Percentiles rank a stretch among this genome's conserved stretches.
Conservation (phyloP, 2,113 vertebrate genomes). For the Corythoichthys haematopterus region DNA sequence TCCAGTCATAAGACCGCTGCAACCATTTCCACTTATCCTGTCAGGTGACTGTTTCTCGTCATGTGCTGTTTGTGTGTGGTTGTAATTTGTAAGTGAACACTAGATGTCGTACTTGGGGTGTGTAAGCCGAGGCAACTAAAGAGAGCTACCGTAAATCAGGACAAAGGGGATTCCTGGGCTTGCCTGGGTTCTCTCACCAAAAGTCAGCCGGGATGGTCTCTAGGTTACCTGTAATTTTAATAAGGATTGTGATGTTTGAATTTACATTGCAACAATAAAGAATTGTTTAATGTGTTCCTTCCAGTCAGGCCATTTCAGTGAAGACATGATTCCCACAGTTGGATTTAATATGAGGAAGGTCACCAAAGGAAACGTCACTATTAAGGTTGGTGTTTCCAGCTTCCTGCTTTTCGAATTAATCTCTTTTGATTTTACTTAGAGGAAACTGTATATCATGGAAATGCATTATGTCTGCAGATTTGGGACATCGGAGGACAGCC, state of each 20-base stretch:
- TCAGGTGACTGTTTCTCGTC: conserved; percentile 65
- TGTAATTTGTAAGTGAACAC: neutral
- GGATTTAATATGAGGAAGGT: conserved; percentile 87
- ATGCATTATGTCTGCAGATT: conserved; percentile 73
- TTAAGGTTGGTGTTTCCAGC: conserved; percentile 63
- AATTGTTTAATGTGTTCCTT: conserved; percentile 30
- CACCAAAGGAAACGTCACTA: conserved; percentile 79
- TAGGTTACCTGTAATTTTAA: too few relatives aligned
- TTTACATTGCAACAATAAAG: neutral
- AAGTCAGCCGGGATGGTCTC: too few relatives aligned
- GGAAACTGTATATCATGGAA: neutral
- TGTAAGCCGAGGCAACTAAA: too few relatives aligned
- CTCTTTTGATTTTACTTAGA: neutral
- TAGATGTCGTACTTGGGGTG: neutral
- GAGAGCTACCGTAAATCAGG: too few relatives aligned
- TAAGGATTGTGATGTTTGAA: too few relatives aligned
- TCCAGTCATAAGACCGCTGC: conserved; percentile 65
- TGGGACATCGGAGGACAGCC: conserved; percentile 99
- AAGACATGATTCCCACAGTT: conserved; percentile 88
- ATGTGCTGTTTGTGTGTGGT: conserved; percentile 44
- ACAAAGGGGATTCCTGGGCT: too few relatives aligned
- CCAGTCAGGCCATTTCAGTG: conserved; percentile 82
- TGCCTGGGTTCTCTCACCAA: too few relatives aligned
- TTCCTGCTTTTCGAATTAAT: conserved; percentile 1
- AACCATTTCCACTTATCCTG: conserved; percentile 59